These are phyloP conservation scores for Chloromyia formosa DNA, from an alignment of 2,888 invertebrate genomes.

Conservation along the genomic window DNA sequence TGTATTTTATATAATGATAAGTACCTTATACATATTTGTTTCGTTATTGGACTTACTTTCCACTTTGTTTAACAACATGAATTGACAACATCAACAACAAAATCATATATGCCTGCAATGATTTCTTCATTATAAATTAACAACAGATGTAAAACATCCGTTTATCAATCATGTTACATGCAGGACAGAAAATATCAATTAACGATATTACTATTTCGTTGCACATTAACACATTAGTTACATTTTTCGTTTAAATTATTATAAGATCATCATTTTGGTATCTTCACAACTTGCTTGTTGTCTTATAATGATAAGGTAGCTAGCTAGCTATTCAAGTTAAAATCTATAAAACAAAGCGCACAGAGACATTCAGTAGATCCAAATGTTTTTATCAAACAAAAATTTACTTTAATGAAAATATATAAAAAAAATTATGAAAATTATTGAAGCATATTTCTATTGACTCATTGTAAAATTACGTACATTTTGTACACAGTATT, in stretches of 20 bases:
- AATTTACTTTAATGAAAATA: background rate
- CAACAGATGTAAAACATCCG: no score
- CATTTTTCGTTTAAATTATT: background rate
- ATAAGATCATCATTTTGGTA: background rate
- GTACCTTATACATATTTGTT: no score
- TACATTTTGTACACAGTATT: background rate
- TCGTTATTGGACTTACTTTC: no score
- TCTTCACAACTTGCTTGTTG: background rate
- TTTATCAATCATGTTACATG: no score
- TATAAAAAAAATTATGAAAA: background rate
- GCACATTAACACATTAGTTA: background rate
- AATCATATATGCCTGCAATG: no score
- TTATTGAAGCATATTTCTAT: background rate
- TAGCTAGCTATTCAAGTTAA: background rate
- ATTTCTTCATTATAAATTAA: no score
- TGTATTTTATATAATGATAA: no score
- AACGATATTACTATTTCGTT: background rate
- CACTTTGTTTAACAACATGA: no score
- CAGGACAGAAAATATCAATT: no score
- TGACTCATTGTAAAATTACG: background rate
- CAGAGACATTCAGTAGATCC: conserved; percentile 13
- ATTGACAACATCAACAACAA: no score
- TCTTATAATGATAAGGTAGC: conserved; percentile 7
- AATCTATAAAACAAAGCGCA: conserved; percentile 32
- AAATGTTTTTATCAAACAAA: background rate